Evolutionary conservation across 2,113 vertebrate species (phyloP).

Genomic region (Probosciger aterrimus): DNA sequence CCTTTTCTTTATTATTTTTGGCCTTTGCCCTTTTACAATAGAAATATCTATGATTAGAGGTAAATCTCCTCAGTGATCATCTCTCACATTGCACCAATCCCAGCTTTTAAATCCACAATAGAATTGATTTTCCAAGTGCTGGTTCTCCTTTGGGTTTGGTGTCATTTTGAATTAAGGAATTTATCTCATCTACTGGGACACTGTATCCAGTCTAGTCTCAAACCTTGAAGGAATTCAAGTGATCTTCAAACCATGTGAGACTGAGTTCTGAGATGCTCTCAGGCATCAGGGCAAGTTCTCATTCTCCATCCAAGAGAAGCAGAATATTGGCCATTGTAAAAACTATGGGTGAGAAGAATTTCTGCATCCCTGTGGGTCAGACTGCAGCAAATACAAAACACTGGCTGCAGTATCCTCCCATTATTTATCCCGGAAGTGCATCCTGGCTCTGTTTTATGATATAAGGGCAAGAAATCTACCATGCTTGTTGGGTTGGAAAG

Average conservation of each 20-base stretch:
- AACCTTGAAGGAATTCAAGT: not conserved
- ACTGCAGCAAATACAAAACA: not conserved
- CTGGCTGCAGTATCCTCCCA: not conserved
- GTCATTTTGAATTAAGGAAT: not conserved
- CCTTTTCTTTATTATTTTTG: not conserved
- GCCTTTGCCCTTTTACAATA: not conserved
- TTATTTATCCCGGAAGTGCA: not conserved
- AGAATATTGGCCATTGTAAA: not conserved
- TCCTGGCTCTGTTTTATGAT: not conserved
- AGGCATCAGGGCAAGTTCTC: not conserved
- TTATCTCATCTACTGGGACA: not conserved
- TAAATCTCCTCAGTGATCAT: not conserved
- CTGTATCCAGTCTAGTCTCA: not conserved
- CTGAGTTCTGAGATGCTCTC: not conserved
- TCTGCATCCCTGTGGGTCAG: not conserved
- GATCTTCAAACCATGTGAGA: not conserved
- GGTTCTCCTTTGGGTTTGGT: not conserved
- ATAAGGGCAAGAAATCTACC: not conserved
- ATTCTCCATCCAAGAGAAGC: not conserved
- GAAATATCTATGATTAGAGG: not conserved
- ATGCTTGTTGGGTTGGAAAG: not conserved
- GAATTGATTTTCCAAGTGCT: not conserved
- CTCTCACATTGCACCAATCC: not conserved
- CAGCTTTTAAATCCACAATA: not conserved
- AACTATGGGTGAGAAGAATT: not conserved